Evolutionary conservation across 1,140 invertebrate genomes (phyloP).

Genomic region (Holotrichia oblita): DNA sequence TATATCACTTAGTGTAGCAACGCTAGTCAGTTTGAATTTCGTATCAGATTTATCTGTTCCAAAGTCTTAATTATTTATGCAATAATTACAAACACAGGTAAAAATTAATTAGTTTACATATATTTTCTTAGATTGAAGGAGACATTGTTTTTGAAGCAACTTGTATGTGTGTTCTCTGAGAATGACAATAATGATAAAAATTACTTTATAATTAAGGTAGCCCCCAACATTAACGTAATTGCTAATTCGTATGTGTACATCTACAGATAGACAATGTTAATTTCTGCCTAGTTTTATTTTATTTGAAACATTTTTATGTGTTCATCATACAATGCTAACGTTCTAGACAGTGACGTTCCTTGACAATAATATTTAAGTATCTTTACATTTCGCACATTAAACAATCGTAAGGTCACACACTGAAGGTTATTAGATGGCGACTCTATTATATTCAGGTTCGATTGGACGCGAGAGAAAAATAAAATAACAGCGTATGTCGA

Average conservation of each 20-base stretch:
- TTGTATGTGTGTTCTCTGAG: too few relatives aligned
- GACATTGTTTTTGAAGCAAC: too few relatives aligned
- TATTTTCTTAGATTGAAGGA: too few relatives aligned
- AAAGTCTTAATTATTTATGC: too few relatives aligned
- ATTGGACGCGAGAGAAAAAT: not conserved
- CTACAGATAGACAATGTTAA: not conserved
- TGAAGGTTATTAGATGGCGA: slow-evolving; percentile 23
- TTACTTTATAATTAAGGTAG: not conserved
- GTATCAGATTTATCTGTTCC: too few relatives aligned
- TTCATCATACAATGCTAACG: not conserved
- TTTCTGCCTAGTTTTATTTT: not conserved
- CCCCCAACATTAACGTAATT: not conserved
- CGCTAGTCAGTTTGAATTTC: too few relatives aligned
- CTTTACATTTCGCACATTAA: slow-evolving; percentile 32
- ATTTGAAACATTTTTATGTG: slow-evolving; percentile 4
- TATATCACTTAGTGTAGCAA: too few relatives aligned
- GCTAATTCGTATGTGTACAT: not conserved
- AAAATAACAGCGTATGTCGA: not conserved
- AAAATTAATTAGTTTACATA: too few relatives aligned
- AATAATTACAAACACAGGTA: too few relatives aligned
- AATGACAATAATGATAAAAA: not conserved
- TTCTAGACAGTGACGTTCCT: slow-evolving; percentile 16
- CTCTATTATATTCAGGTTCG: not conserved
- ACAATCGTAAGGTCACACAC: slow-evolving; percentile 24
- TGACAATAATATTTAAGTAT: slow-evolving; percentile 35